Percentiles rank a stretch among this genome's conserved stretches.
Evolutionary conservation across 1,140 invertebrate genomes (phyloP).

Genomic region (Pseudomyrmex dendroicus): DNA sequence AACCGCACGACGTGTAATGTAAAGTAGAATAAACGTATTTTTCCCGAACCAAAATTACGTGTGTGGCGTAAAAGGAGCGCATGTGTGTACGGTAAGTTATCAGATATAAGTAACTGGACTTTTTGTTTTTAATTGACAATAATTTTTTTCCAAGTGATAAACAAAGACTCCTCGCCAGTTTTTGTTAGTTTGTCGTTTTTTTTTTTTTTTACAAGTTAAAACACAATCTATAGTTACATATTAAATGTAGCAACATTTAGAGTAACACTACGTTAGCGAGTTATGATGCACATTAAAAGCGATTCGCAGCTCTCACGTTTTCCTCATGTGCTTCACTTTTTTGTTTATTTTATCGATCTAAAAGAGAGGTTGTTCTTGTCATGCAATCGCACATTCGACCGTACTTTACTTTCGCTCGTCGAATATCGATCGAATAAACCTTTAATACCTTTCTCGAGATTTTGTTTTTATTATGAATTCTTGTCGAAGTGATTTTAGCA

Average conservation of each 20-base stretch:
- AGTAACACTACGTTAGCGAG: constrained; percentile 73
- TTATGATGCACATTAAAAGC: constrained; percentile 75
- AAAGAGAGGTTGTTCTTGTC: constrained; percentile 8
- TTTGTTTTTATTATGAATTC: background rate
- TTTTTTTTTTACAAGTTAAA: constrained; percentile 63
- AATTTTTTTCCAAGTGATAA: constrained; percentile 58
- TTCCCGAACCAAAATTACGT: constrained; percentile 45
- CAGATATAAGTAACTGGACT: constrained; percentile 40
- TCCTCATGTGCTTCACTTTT: background rate
- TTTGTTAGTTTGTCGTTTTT: too few species aligned
- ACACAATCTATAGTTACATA: constrained; percentile 72
- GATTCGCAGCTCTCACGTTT: constrained; percentile 55
- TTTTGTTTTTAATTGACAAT: constrained; percentile 71
- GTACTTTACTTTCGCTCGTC: background rate
- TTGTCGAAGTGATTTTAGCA: constrained; percentile 10
- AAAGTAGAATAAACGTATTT: constrained; percentile 50
- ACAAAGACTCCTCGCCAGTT: constrained; percentile 44
- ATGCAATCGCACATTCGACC: constrained; percentile 36
- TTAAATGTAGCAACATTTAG: constrained; percentile 73
- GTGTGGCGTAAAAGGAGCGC: constrained; percentile 36
- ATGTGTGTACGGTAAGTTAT: constrained; percentile 31
- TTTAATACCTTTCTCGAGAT: constrained; percentile 3
- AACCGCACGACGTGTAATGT: constrained; percentile 57
- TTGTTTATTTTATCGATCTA: constrained; percentile 13
- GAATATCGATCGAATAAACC: constrained; percentile 34